These are phyloP conservation scores for Drosophila cardini DNA, from an alignment of 1,140 invertebrate species.

Conservation along the genomic window DNA sequence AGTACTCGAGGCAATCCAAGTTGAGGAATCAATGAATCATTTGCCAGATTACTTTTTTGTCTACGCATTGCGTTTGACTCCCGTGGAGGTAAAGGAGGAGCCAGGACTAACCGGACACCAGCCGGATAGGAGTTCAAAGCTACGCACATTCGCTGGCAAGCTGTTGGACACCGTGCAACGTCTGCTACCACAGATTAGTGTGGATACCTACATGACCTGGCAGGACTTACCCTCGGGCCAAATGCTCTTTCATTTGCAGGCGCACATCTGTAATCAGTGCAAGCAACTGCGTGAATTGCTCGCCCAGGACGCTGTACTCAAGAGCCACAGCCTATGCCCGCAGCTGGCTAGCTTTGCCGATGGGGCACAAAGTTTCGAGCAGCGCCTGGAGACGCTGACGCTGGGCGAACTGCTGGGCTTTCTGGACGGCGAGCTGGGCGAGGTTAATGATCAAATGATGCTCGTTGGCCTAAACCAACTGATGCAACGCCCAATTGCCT, in stretches of 20 bases:
- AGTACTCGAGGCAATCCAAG: not conserved
- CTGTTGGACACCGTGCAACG: slow-evolving; percentile 65
- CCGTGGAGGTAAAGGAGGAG: not conserved
- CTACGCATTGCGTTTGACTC: slow-evolving; percentile 14
- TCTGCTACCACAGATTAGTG: slow-evolving; percentile 54
- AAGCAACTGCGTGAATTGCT: slow-evolving; percentile 30
- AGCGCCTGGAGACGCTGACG: slow-evolving; percentile 36
- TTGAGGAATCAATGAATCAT: not conserved
- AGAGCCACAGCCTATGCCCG: slow-evolving; percentile 26
- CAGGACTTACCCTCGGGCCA: slow-evolving; percentile 49
- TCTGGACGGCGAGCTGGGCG: slow-evolving; percentile 49
- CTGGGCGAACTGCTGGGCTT: slow-evolving; percentile 65
- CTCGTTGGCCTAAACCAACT: slow-evolving; percentile 42
- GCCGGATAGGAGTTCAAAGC: not conserved
- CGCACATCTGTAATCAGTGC: slow-evolving; percentile 35
- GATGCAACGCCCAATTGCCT: slow-evolving; percentile 39
- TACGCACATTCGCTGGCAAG: slow-evolving; percentile 9
- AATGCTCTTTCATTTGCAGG: slow-evolving; percentile 52
- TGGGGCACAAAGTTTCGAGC: slow-evolving; percentile 48
- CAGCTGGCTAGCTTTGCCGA: slow-evolving; percentile 55
- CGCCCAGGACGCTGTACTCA: not conserved
- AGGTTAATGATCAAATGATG: slow-evolving; percentile 9
- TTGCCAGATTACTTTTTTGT: slow-evolving; percentile 15
- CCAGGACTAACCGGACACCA: not conserved
- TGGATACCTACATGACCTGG: slow-evolving; percentile 71